phyloP scores from a whole-genome alignment of 1,140 invertebrate species.

The Drosophila parabipectinata region DNA sequence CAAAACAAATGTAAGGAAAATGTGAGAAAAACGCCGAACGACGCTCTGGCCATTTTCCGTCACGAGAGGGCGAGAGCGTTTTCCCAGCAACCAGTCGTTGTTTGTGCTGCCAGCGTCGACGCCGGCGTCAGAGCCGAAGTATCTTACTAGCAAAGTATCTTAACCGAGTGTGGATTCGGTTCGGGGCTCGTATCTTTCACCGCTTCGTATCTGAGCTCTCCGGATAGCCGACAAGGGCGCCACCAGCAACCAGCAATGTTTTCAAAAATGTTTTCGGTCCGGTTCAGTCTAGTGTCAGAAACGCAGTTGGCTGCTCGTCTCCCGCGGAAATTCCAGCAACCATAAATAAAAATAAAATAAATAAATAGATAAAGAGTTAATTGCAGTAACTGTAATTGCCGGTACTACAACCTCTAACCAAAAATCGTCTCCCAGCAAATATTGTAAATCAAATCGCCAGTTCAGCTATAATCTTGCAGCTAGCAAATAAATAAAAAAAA shows the following conservation, averaged over 20 bases:
- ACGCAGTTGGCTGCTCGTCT: slow-evolving; percentile 79
- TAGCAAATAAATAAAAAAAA: slow-evolving; percentile 10
- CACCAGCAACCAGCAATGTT: slow-evolving; percentile 6
- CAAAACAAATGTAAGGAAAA: slow-evolving; percentile 80
- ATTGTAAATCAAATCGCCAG: slow-evolving; percentile 61
- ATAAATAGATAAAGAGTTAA: slow-evolving; percentile 40
- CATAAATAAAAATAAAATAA: slow-evolving; percentile 36
- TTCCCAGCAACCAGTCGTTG: slow-evolving; percentile 66
- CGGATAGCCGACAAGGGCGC: slow-evolving; percentile 2
- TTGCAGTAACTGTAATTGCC: slow-evolving; percentile 36
- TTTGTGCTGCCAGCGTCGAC: slow-evolving; percentile 39
- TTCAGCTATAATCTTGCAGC: slow-evolving; percentile 30
- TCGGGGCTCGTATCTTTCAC: slow-evolving; percentile 19
- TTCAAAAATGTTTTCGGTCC: slow-evolving; percentile 39
- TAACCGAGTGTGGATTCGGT: slow-evolving; percentile 18
- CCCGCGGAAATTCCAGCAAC: slow-evolving; percentile 65
- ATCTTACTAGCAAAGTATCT: slow-evolving; percentile 10
- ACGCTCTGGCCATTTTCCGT: slow-evolving; percentile 51
- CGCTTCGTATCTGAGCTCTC: slow-evolving; percentile 3
- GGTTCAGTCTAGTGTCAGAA: slow-evolving; percentile 78
- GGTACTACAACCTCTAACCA: slow-evolving; percentile 1
- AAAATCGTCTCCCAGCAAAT: slow-evolving; percentile 37
- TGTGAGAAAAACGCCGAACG: slow-evolving; percentile 54
- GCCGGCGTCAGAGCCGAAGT: slow-evolving; percentile 28
- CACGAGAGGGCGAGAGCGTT: slow-evolving; percentile 35